Base-by-base conservation (phyloP, 1,140 invertebrate genomes). In the Branchinecta lynchi region DNA sequence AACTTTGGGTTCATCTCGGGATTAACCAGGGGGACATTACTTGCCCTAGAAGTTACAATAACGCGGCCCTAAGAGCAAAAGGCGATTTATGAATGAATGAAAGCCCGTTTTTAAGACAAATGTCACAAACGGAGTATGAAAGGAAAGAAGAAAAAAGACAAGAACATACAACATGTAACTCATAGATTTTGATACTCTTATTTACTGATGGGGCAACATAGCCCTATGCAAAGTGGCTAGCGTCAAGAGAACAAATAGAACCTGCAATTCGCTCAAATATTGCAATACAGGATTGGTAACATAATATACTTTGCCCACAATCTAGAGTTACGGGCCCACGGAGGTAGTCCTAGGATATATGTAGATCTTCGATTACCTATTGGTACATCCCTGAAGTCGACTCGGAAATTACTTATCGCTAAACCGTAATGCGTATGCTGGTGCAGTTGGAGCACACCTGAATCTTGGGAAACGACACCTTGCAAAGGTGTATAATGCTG, bases 401-500 rank as follows among this genome's bases (percentile, higher is more conserved):
- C n/a, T n/a, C n/a, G n/a, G n/a, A n/a, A n/a, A n/a, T n/a, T n/a
- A n/a, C n/a, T n/a, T n/a, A n/a, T n/a, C n/a, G n/a, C n/a, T n/a
- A n/a, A n/a, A 9, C 46, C 46, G 46, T 51, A 51, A 51, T 51
- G 46, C 46, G 46, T 51, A 51, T 51, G 46, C 46, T 51, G 46
- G 9, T 51, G 46, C n/a, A 51, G 46, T 51, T 51, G 46, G 46
- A 51, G 9, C 46, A 51, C 46, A 9, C 9, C 46, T 51, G 46
- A 51, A 51, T 51, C 46, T 51, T 51, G 46, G 46, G 9, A 51
- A 51, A 51, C 46, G n/a, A 9, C 46, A 51, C 46, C 46, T 51
- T 51, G 46, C 46, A 51, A 51, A 51, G n/a, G 46, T 51, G n/a
- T 51, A 51, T 51, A 51, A 51, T n/a, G n/a, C 46, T 51, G 46